Conservation (phyloP, 2,113 vertebrate species). For the Ptyas mucosa region DNA sequence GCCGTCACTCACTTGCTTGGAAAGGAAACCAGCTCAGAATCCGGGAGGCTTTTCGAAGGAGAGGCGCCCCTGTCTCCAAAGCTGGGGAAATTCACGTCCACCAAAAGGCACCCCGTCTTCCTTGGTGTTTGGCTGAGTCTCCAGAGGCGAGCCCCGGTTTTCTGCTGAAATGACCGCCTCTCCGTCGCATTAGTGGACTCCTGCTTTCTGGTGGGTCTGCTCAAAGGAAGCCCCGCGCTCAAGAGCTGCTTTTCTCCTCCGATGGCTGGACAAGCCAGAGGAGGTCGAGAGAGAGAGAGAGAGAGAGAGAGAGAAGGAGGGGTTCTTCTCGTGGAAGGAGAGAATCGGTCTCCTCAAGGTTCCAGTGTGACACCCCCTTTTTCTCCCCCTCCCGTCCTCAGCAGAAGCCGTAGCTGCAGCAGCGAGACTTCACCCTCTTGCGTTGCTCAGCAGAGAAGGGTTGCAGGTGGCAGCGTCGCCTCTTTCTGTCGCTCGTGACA, state of each 20-base stretch:
- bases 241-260: not conserved
- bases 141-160: not conserved
- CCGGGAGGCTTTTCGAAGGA: fast-evolving
- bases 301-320: not conserved
- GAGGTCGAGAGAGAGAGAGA: not conserved
- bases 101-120: not conserved
- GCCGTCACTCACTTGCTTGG: not conserved
- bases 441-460: constrained; percentile 31
- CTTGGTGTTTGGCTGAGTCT: not conserved
- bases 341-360: not conserved
- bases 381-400: not conserved
- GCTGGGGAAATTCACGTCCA: not conserved
- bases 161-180: not conserved
- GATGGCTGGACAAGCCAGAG: not conserved
- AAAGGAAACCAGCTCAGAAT: fast-evolving
- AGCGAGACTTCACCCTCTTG: constrained; percentile 10
- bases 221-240: not conserved
- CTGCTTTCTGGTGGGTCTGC: not conserved
- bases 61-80: not conserved
- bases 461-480: not conserved
- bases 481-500: constrained; percentile 26
- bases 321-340: not conserved
- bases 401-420: constrained; percentile 28
- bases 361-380: not conserved
- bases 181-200: constrained; percentile 28